Conservation (phyloP, 2,888 invertebrate species). For the Alloscopus bannaensis region DNA sequence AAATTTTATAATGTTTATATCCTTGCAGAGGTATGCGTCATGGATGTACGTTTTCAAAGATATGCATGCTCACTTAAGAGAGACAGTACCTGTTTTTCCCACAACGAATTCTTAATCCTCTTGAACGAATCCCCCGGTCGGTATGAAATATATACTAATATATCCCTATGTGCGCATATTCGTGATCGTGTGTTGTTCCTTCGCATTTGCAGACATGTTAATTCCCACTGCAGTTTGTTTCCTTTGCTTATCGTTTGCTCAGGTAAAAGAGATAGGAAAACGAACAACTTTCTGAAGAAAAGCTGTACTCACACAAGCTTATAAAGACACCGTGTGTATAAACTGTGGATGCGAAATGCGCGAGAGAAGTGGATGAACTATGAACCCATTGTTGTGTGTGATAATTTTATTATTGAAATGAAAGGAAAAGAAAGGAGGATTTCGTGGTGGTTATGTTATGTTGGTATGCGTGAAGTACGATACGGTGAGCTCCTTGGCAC, state of each 20-base stretch:
- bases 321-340: neutral
- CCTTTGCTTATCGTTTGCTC: slow-evolving; percentile 16
- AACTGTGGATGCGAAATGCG: neutral
- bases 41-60: too few species aligned
- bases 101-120: slow-evolving; percentile 53
- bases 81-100: slow-evolving; percentile 53
- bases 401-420: slow-evolving; percentile 44
- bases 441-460: slow-evolving; percentile 15
- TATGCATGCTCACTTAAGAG: too few species aligned
- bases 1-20: slow-evolving; percentile 19
- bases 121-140: slow-evolving; percentile 40
- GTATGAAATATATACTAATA: neutral
- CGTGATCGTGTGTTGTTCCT: slow-evolving; percentile 58
- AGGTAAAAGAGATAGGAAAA: neutral
- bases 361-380: slow-evolving; percentile 53
- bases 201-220: slow-evolving; percentile 32
- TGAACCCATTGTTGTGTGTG: slow-evolving; percentile 36
- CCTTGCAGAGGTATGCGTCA: too few species aligned
- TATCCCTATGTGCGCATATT: slow-evolving; percentile 7
- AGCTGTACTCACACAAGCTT: slow-evolving; percentile 28
- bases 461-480: slow-evolving; percentile 30
- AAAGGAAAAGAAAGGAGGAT: slow-evolving; percentile 48
- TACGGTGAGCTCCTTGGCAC: slow-evolving; percentile 11
- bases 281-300: too few species aligned
- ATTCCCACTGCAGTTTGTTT: slow-evolving; percentile 48